phyloP scores from a whole-genome alignment of 1,140 invertebrate species.

The Doryteuthis pealeii region DNA sequence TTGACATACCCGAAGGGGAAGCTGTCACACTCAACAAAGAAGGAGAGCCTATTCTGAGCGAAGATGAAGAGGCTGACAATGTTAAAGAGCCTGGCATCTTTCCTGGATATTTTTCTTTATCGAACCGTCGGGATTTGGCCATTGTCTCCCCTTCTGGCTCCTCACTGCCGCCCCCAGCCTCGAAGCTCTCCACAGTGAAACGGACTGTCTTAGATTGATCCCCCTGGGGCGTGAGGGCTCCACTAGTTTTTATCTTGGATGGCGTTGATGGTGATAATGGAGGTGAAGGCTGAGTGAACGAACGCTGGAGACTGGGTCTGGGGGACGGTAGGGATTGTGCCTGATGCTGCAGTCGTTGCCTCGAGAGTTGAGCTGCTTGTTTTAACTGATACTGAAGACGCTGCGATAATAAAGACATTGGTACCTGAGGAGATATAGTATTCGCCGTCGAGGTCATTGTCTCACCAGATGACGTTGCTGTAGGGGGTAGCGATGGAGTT shows the following conservation, averaged over 20 bases:
- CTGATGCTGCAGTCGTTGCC: not conserved
- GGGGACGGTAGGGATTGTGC: not conserved
- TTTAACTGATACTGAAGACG: not conserved
- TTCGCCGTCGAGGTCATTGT: too few species aligned
- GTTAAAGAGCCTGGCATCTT: not conserved
- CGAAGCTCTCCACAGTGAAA: not conserved
- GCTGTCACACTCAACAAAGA: too few species aligned
- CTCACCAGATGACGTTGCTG: not conserved
- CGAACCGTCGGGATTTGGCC: not conserved
- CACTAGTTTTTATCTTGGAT: too few species aligned
- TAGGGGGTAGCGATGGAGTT: not conserved
- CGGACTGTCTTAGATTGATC: not conserved
- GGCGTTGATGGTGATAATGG: not conserved
- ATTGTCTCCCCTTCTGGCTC: not conserved
- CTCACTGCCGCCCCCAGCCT: not conserved
- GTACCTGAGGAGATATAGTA: not conserved
- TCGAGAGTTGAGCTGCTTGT: not conserved
- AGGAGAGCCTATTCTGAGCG: not conserved
- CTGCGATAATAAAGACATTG: not conserved
- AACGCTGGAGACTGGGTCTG: not conserved
- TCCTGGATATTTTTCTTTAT: conserved; percentile 1
- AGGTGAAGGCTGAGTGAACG: not conserved
- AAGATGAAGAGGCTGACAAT: not conserved
- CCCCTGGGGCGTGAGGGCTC: too few species aligned
- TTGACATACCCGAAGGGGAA: too few species aligned